These are phyloP conservation scores for Pavo muticus DNA, from an alignment of 2,113 vertebrate species.

Conservation along the genomic window DNA sequence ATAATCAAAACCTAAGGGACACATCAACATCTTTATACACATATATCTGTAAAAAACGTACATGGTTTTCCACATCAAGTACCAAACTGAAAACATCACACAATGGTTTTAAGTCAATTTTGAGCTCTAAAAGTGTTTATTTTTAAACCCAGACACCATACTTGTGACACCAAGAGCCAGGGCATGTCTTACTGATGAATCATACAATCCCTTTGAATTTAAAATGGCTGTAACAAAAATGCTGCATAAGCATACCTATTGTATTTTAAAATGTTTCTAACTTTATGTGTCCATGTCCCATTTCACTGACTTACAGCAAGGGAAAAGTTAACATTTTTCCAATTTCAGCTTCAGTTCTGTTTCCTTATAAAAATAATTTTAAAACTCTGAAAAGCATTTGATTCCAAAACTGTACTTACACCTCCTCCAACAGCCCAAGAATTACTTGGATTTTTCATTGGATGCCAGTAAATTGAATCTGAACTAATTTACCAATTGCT, in stretches of 20 bases:
- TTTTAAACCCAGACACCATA: background rate
- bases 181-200: background rate
- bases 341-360: background rate
- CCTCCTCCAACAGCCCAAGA: background rate
- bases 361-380: background rate
- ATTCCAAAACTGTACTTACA: background rate
- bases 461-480: background rate
- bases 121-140: background rate
- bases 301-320: background rate
- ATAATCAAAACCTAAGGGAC: background rate
- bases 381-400: background rate
- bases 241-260: background rate
- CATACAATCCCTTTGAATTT: background rate
- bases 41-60: background rate
- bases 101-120: background rate
- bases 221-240: background rate
- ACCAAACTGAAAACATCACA: background rate
- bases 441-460: background rate
- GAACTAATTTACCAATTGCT: background rate
- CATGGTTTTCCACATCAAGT: background rate
- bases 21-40: background rate
- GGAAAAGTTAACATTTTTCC: background rate
- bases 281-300: background rate
- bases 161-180: background rate
- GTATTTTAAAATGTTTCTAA: background rate